Percentiles rank a stretch among this genome's conserved stretches.
Evolutionary conservation across 2,888 invertebrate species (phyloP).

Genomic region (Silvanus unidentatus): DNA sequence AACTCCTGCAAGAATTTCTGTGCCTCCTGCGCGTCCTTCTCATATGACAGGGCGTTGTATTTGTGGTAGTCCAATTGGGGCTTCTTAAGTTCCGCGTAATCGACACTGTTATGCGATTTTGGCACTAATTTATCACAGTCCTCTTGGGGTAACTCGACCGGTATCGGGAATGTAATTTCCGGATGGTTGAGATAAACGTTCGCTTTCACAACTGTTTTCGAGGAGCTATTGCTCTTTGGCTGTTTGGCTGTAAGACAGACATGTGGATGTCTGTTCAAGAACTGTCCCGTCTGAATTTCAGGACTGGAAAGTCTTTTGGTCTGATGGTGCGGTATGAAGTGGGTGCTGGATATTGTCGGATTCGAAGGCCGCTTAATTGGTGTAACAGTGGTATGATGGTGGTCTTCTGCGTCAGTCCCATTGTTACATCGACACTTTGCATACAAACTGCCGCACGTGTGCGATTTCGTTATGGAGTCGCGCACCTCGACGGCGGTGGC

Average conservation of each 20-base stretch:
- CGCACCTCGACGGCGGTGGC: slow-evolving; percentile 17
- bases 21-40: slow-evolving; percentile 32
- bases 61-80: slow-evolving; percentile 36
- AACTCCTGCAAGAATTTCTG: slow-evolving; percentile 43
- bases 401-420: slow-evolving; percentile 18
- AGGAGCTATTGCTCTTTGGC: slow-evolving; percentile 3
- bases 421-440: slow-evolving; percentile 44
- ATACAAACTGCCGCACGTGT: slow-evolving; percentile 46
- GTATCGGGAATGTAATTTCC: slow-evolving; percentile 42
- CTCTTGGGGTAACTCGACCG: slow-evolving; percentile 25
- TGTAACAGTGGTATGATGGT: slow-evolving; percentile 12
- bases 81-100: slow-evolving; percentile 29
- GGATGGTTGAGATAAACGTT: slow-evolving; percentile 40
- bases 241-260: slow-evolving; percentile 25
- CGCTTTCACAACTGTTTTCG: slow-evolving; percentile 25
- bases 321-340: slow-evolving; percentile 8
- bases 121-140: slow-evolving; percentile 25
- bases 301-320: slow-evolving; percentile 32
- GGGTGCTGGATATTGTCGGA: slow-evolving; percentile 14
- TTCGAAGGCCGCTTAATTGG: slow-evolving; percentile 17
- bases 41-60: slow-evolving; percentile 34
- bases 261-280: slow-evolving; percentile 11
- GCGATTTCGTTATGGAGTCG: slow-evolving; percentile 37
- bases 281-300: slow-evolving; percentile 23
- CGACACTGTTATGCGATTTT: slow-evolving; percentile 22